phyloP scores from a whole-genome alignment of 2,888 invertebrate genomes.

The Agapetus fuscipes region DNA sequence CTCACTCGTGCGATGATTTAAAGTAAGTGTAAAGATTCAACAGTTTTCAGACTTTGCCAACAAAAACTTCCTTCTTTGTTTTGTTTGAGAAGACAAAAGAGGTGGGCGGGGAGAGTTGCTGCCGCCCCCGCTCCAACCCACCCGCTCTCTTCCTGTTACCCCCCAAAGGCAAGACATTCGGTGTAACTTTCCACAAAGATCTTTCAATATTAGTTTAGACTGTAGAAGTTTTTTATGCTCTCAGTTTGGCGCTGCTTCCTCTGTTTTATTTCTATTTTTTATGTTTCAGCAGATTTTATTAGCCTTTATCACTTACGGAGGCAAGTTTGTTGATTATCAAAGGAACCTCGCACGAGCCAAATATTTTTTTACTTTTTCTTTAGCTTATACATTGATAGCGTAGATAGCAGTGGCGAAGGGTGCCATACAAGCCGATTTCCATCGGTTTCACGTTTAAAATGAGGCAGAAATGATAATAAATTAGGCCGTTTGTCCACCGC shows the following conservation, averaged over 20 bases:
- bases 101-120: constrained; percentile 4
- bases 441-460: no score
- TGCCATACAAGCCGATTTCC: no score
- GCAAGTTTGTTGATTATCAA: not conserved
- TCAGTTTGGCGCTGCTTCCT: constrained; percentile 6
- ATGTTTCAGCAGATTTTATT: constrained; percentile 4
- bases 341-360: constrained; percentile 3
- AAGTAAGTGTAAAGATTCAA: constrained; percentile 11
- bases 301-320: constrained; percentile 6
- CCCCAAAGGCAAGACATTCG: constrained; percentile 10
- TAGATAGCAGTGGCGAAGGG: no score
- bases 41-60: constrained; percentile 13
- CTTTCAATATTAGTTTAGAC: constrained; percentile 18
- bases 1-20: not conserved
- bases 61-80: constrained; percentile 13
- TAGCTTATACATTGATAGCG: no score
- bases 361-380: constrained; percentile 6
- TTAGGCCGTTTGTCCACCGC: no score
- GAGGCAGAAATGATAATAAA: no score
- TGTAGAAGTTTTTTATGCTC: constrained; percentile 12
- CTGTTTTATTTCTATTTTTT: constrained; percentile 4
- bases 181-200: constrained; percentile 15
- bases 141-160: no score
- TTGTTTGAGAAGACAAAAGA: constrained; percentile 9
- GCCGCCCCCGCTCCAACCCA: no score